phyloP scores from a whole-genome alignment of 2,797 vertebrate genomes.

The Rhyacichthys aspro region DNA sequence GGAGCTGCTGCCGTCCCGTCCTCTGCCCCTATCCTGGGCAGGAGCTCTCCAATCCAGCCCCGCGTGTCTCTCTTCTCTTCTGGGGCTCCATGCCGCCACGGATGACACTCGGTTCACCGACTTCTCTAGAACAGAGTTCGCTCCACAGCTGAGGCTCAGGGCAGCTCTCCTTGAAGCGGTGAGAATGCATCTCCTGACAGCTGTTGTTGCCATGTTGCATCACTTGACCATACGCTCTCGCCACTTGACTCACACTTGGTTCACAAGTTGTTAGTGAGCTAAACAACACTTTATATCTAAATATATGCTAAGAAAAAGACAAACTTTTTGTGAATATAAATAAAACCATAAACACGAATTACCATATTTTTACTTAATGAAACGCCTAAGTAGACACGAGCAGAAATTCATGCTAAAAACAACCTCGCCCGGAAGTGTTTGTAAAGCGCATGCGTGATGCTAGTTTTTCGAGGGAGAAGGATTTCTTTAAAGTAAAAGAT shows the following conservation, averaged over 20 bases:
- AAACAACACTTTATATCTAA: background rate
- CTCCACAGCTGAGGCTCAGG: slow-evolving; percentile 32
- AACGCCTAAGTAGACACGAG: background rate
- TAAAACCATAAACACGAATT: background rate
- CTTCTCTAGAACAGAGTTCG: slow-evolving; percentile 15
- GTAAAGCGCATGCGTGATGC: too few species aligned
- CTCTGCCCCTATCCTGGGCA: slow-evolving; percentile 16
- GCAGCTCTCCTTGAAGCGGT: slow-evolving; percentile 46
- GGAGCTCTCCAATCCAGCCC: slow-evolving; percentile 10
- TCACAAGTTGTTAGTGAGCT: slow-evolving; percentile 7
- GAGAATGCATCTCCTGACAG: slow-evolving; percentile 51
- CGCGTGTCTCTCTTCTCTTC: background rate
- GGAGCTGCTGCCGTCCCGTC: slow-evolving; percentile 1
- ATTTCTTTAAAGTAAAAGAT: too few species aligned
- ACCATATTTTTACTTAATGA: background rate
- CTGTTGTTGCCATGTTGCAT: slow-evolving; percentile 75
- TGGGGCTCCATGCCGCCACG: slow-evolving; percentile 1
- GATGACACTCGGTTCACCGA: slow-evolving; percentile 24
- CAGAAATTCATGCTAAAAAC: background rate
- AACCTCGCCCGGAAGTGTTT: slow-evolving; percentile 11
- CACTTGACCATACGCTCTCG: slow-evolving; percentile 29
- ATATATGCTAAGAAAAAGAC: background rate
- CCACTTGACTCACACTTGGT: background rate
- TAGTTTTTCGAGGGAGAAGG: too few species aligned
- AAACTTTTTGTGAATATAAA: background rate